A percentile compares a stretch with the other conserved stretches of the same genome.
These are phyloP conservation scores for Carabus problematicus DNA, from an alignment of 2,888 invertebrate genomes.

Conservation along the genomic window DNA sequence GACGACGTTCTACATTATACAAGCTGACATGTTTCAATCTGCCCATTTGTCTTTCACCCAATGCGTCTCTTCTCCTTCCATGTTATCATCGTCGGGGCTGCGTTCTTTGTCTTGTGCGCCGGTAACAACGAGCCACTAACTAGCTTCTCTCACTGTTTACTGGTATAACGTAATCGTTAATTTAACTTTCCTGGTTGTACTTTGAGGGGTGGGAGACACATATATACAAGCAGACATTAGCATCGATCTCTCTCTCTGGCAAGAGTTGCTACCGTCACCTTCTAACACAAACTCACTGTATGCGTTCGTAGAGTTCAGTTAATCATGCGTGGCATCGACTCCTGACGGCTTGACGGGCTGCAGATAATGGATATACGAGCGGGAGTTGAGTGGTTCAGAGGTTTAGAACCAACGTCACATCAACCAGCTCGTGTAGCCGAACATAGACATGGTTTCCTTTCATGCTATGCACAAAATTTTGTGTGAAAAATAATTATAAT, in stretches of 20 bases:
- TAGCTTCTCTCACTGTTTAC: not conserved
- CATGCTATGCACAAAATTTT: too few species aligned
- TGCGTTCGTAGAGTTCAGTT: too few species aligned
- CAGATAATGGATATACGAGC: slow-evolving; percentile 23
- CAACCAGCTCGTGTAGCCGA: too few species aligned
- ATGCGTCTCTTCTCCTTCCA: not conserved
- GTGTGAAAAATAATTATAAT: too few species aligned
- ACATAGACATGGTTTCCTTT: too few species aligned
- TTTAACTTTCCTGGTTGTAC: slow-evolving; percentile 43
- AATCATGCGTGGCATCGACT: slow-evolving; percentile 48
- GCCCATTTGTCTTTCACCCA: slow-evolving; percentile 40
- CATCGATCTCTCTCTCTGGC: too few species aligned
- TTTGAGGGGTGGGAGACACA: too few species aligned
- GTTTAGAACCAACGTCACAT: too few species aligned
- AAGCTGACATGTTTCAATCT: slow-evolving; percentile 44
- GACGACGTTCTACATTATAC: slow-evolving; percentile 39
- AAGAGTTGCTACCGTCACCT: too few species aligned
- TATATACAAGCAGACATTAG: slow-evolving; percentile 43
- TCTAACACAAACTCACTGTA: too few species aligned
- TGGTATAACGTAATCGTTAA: slow-evolving; percentile 45
- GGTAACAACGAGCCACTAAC: not conserved
- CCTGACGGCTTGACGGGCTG: slow-evolving; percentile 44
- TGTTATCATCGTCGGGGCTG: too few species aligned
- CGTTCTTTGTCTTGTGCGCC: not conserved
- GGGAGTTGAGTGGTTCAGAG: too few species aligned